Evolutionary conservation across 2,113 vertebrate species (phyloP).

Genomic region (Geothlypis trichas): DNA sequence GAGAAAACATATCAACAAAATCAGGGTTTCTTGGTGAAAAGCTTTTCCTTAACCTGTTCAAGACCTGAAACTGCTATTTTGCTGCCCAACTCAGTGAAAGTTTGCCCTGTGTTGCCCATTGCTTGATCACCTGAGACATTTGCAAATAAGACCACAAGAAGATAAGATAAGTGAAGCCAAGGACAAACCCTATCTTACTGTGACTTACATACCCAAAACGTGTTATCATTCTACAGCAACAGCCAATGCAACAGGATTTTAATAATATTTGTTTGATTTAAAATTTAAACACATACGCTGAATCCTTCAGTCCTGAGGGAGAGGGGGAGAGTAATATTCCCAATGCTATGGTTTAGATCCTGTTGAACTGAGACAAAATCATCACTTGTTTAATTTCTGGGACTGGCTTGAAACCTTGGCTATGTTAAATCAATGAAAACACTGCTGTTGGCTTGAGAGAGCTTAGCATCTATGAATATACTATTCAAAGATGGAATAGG

Average conservation of each 20-base stretch:
- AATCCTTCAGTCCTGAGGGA: background rate
- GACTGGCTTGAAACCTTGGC: background rate
- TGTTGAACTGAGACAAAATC: background rate
- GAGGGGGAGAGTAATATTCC: background rate
- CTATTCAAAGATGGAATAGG: background rate
- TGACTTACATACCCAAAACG: background rate
- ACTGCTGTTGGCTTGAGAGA: background rate
- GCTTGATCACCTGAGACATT: background rate
- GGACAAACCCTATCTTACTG: background rate
- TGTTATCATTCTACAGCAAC: background rate
- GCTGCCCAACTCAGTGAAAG: background rate
- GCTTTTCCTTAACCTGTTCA: background rate
- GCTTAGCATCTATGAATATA: background rate
- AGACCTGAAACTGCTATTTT: background rate
- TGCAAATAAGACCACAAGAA: background rate
- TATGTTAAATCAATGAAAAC: slow-evolving; percentile 10
- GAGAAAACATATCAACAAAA: background rate
- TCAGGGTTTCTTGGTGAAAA: background rate
- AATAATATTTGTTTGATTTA: background rate
- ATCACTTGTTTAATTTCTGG: background rate
- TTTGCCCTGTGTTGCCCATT: background rate
- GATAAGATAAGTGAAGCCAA: background rate
- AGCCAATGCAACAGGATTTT: background rate
- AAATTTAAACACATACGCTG: background rate
- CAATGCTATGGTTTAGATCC: background rate